These are phyloP conservation scores for Notoglanidium macrostoma DNA, from an alignment of 2,797 vertebrate genomes.

Conservation along the genomic window DNA sequence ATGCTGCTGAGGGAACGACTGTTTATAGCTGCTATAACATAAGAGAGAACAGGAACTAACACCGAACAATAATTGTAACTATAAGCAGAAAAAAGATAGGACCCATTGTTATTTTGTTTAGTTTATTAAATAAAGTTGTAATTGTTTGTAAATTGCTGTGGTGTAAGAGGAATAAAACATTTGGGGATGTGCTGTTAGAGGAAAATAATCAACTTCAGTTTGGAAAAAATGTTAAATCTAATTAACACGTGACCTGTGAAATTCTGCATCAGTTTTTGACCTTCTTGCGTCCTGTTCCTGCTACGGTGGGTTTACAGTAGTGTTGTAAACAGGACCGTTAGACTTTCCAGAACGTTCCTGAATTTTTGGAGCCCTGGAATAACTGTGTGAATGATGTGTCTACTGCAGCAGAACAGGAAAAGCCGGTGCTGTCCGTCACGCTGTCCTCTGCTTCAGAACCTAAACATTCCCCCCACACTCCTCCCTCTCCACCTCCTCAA, in stretches of 20 bases:
- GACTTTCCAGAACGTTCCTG: not conserved
- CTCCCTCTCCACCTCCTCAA: slow-evolving; percentile 96
- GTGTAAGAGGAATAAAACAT: not conserved
- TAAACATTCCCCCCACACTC: slow-evolving; percentile 93
- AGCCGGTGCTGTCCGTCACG: slow-evolving; percentile 91
- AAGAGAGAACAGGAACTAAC: not conserved
- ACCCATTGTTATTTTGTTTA: not conserved
- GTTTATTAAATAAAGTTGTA: not conserved
- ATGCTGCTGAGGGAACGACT: not conserved
- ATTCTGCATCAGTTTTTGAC: not conserved
- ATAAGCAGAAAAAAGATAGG: not conserved
- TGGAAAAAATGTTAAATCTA: not conserved
- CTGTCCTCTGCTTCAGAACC: slow-evolving; percentile 91
- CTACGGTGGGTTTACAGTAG: not conserved
- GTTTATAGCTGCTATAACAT: not conserved
- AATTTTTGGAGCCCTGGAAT: not conserved
- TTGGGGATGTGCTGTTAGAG: not conserved
- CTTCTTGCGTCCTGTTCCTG: not conserved
- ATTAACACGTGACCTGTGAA: not conserved
- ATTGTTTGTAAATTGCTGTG: not conserved
- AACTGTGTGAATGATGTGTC: slow-evolving; percentile 87
- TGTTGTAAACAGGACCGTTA: not conserved
- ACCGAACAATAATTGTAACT: not conserved
- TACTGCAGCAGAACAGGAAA: slow-evolving; percentile 99
- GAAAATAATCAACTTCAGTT: not conserved